Conservation (phyloP, 2,113 vertebrate species). For the Serinus canaria region DNA sequence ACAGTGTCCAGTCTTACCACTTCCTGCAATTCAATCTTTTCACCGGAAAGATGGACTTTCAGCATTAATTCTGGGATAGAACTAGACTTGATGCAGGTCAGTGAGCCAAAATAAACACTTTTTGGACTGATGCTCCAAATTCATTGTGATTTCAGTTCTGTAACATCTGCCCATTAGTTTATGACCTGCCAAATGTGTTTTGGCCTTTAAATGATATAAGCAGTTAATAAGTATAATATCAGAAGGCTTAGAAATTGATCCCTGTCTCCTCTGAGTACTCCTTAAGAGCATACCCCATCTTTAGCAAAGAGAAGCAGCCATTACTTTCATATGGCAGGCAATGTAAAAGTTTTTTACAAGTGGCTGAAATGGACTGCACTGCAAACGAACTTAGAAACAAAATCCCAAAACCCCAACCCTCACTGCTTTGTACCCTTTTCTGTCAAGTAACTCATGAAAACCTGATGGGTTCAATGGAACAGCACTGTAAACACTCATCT, state of each 20-base stretch:
- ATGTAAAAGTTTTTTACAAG: background rate
- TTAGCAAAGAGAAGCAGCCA: background rate
- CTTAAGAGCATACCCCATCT: background rate
- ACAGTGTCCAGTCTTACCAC: background rate
- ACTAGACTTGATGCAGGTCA: background rate
- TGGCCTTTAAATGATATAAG: background rate
- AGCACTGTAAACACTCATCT: background rate
- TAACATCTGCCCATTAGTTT: background rate
- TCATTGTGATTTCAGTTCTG: background rate
- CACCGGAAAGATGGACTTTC: background rate
- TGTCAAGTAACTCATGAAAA: background rate
- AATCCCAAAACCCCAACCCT: background rate
- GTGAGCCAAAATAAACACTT: background rate
- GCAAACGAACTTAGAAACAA: background rate
- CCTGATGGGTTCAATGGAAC: background rate
- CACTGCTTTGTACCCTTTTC: background rate
- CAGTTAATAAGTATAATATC: background rate
- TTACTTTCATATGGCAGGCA: accelerated
- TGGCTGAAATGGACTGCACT: background rate
- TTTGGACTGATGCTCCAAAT: background rate
- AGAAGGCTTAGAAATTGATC: background rate
- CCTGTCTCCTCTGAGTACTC: background rate
- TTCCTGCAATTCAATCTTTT: background rate
- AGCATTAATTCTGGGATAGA: background rate
- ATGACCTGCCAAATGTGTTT: background rate